phyloP scores from a whole-genome alignment of 92 coral and sea anemone species.

The Ricordea florida region DNA sequence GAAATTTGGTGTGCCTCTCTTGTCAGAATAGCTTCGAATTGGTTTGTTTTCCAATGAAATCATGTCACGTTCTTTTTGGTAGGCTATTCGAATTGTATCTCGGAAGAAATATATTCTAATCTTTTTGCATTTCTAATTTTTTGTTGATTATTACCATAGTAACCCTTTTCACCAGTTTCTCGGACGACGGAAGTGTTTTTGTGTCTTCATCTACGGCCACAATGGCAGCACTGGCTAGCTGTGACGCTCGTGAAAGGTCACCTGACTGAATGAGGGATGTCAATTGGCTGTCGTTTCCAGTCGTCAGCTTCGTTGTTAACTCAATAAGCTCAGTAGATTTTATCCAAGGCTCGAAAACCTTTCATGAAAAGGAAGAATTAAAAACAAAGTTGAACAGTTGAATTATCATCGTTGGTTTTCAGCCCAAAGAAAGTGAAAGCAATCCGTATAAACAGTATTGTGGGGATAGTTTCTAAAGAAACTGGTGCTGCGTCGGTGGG shows the following conservation, averaged over 20 bases:
- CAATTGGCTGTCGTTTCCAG: constrained; percentile 29
- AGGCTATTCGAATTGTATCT: too few species aligned
- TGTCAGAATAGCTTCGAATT: too few species aligned
- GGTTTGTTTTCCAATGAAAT: too few species aligned
- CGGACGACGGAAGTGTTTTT: neutral
- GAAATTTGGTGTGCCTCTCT: too few species aligned
- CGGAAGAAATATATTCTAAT: too few species aligned
- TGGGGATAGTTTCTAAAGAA: too few species aligned
- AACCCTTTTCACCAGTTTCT: neutral
- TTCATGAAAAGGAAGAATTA: neutral
- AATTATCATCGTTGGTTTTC: neutral
- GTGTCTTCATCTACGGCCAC: constrained; percentile 11
- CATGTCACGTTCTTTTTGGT: too few species aligned
- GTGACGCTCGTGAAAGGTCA: constrained; percentile 25
- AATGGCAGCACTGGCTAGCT: constrained; percentile 37
- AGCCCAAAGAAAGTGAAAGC: neutral
- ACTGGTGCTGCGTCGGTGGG: too few species aligned
- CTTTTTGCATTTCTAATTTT: too few species aligned
- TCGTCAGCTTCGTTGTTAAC: neutral
- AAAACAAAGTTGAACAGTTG: neutral
- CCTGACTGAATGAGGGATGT: constrained; percentile 27
- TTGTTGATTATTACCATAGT: neutral
- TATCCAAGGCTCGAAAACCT: constrained; percentile 5
- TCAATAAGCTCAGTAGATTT: neutral
- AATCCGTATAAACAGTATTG: too few species aligned